Evolutionary conservation across 1,140 invertebrate genomes (phyloP), one percentile per base, ranked within the genome.

Genomic region (Cydia pomonella): DNA sequence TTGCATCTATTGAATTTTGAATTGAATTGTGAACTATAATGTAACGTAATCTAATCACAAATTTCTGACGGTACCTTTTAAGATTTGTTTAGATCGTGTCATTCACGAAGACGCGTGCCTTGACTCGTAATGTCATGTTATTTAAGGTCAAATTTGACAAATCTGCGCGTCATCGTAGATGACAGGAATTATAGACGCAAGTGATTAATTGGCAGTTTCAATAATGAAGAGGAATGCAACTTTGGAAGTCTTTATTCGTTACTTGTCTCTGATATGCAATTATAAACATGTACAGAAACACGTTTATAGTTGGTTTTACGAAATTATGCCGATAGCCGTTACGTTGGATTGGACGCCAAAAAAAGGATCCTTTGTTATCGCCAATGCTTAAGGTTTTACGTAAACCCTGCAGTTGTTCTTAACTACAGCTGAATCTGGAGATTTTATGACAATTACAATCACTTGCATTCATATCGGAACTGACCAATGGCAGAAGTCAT

Each of bases 291-390:
- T 23, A 21, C 9, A 59, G 18, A 33, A 69, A 41, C 33, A 69
- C 64, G 29, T 69, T 69, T 69, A n/a, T 18, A 33, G 64, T 41
- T 0, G 2, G n/a, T 9, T 69, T 69, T 69, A 21, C 64, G 64
- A 69, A 69, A 69, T 33, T 6, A 6, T 69, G 64, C 64, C 16
- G 64, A 69, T 33, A 69, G 47, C 47, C 16, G n/a, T 69, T 33
- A 69, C 64, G 64, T 69, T 41, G 29, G 5, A 69, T 69, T 41
- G 29, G 5, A 69, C 53, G 53, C 53, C 53, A 59, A 59, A 59
- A 59, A 6, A 59, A 59, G 44, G 1, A 23, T 59, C 21, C 53
- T 23, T 59, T 59, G 53, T 59, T 59, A 59, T 3, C 2, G 21
- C 53, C 53, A 59, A 53, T 59, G 10, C 47, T 44, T 16, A 18